Base-by-base conservation (phyloP, 1,140 invertebrate species). In the Tetraneura akinire region DNA sequence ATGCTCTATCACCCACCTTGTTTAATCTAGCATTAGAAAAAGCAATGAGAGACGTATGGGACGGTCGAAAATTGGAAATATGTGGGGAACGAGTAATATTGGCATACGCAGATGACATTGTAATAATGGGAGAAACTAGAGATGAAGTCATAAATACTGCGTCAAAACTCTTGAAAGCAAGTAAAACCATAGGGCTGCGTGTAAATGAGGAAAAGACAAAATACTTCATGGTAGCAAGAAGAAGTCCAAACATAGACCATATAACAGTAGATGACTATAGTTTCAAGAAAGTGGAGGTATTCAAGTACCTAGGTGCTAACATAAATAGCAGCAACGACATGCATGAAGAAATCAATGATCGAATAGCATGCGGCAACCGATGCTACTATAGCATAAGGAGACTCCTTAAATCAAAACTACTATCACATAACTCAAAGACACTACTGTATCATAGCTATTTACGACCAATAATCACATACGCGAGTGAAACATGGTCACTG, bases 11-110 rank as follows among this genome's bases (percentile, higher is more conserved):
- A 18, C 29, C 29, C 32, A 66, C 32, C n/a, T 42, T 64, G 29
- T 32, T 64, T 64, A 64, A 64, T 66, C 62, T 66, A 66, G 62
- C 14, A 66, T 66, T 66, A 42, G 14, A 66, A 37, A 66, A 37
- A 37, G 16, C 9, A 66, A 66, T 42, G 32, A 64, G 47, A 62
- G 42, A 49, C 13, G 37, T 66, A 66, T 42, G 62, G 62, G 32
- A 66, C 18, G 62, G 62, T 66, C 18, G 32, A 66, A 66, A 66
- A 29, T 42, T 66, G 32, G 16, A 66, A 42, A 66, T 66, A 42
- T 66, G 32, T 66, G 62, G 62, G 62, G 37, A 66, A 42, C 37
- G 62, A 21, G 29, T 37, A 42, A 66, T 66, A 66, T 66, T 66
- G 32, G 62, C 62, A 14, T 66, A 66, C 16, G 62, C 62, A 42